A percentile compares a stretch with the other conserved stretches of the same genome.
phyloP scores from a whole-genome alignment of 2,797 vertebrate species.

The Garrulus glandarius region DNA sequence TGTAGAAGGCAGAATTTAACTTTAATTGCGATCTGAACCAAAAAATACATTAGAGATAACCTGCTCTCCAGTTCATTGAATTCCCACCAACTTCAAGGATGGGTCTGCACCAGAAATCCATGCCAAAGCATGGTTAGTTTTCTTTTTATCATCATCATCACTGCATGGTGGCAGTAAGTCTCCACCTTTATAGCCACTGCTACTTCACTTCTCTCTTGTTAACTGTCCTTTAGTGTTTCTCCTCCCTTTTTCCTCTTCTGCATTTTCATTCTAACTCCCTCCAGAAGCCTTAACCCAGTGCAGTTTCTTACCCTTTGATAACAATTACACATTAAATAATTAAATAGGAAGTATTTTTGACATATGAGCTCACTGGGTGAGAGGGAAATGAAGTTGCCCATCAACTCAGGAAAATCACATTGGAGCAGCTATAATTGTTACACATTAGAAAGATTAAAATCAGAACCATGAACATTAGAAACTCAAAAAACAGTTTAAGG shows the following conservation, averaged over 20 bases:
- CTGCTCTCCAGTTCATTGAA: slow-evolving; percentile 10
- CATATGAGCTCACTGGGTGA: not conserved
- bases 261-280: not conserved
- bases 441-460: not conserved
- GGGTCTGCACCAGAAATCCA: slow-evolving; percentile 36
- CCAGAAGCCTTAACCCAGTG: not conserved
- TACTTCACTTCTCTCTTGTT: not conserved
- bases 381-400: not conserved
- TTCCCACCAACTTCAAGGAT: slow-evolving; percentile 51
- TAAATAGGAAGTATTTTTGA: not conserved
- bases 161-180: slow-evolving; percentile 49
- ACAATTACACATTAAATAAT: not conserved
- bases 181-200: not conserved
- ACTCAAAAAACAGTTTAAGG: not conserved
- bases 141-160: not conserved
- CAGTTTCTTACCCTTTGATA: not conserved
- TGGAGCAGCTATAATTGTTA: not conserved
- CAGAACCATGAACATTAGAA: not conserved
- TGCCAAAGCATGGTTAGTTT: not conserved
- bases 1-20: slow-evolving; percentile 53
- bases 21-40: slow-evolving; percentile 57
- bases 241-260: not conserved
- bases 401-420: not conserved
- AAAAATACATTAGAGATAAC: slow-evolving; percentile 44
- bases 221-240: not conserved